A percentile compares a stretch with the other conserved stretches of the same genome.
phyloP scores from a whole-genome alignment of 1,140 invertebrate genomes.

The Gyrodactylus bullatarudis region DNA sequence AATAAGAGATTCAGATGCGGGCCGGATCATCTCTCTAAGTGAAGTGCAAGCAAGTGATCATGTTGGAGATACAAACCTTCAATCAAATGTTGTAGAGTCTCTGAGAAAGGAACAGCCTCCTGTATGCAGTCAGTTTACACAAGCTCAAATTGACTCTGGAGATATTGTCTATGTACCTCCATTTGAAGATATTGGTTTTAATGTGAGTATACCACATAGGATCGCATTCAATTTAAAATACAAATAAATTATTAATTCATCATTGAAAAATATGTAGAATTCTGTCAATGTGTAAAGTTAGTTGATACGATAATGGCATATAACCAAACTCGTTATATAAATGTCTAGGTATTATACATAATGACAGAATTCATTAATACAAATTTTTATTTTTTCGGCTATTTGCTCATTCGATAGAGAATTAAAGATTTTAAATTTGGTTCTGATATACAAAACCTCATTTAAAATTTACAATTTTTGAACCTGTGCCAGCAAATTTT shows the following conservation, averaged over 20 bases:
- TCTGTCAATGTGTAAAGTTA: too few relatives aligned
- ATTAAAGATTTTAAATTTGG: too few relatives aligned
- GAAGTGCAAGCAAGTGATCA: not conserved
- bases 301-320: too few relatives aligned
- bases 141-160: not conserved
- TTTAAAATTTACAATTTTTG: too few relatives aligned
- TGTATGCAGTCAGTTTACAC: not conserved
- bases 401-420: too few relatives aligned
- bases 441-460: too few relatives aligned
- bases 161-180: slow-evolving; percentile 4
- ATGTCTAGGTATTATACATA: too few relatives aligned
- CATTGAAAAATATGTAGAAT: too few relatives aligned
- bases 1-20: not conserved
- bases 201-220: not conserved
- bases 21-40: not conserved
- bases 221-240: not conserved
- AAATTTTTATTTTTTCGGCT: too few relatives aligned
- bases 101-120: not conserved
- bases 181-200: not conserved
- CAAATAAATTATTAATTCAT: not conserved
- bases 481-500: too few relatives aligned
- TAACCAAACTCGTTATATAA: too few relatives aligned
- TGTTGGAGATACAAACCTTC: slow-evolving; percentile 1
- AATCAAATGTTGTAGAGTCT: not conserved
- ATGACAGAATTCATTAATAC: too few relatives aligned